Evolutionary conservation across 2,113 vertebrate genomes (phyloP), one percentile per base, ranked within the genome.

Genomic region (Psilopsiagon aymara): DNA sequence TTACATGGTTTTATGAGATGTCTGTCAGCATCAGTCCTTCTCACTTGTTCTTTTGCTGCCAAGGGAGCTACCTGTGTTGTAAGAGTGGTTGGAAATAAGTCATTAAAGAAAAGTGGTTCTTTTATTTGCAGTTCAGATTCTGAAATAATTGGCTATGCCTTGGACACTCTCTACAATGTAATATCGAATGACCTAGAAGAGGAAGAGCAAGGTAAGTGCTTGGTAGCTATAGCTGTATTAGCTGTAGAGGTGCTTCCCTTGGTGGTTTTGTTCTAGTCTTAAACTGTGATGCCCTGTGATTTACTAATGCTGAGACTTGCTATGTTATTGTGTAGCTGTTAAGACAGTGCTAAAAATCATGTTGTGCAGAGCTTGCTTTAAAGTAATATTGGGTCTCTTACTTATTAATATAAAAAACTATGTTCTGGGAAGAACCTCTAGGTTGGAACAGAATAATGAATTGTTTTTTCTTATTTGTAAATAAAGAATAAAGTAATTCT

Each of bases 81-180:
- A 76, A 85, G 78, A 64, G 82, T 39, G 81, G 82, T 2, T 90
- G 92, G 52, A 81, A 88, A 71, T 74, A 62, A 84, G 57, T 94
- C 16, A 94, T 82, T 96, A 96, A 96, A 96, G 78, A 87, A 35
- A 94, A 95, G 81, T 95, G 88, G 49, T 96, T 96, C 95, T 97
- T 91, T 71, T 37, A 4, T 96, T 98, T 97, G 83, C 96, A 98
- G 99, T 94, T 99, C 99, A 73, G 99, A 99, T 98, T 99, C 99
- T 89, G 99, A 99, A 99, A 99, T 99, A 96, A 99, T 99, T 75
- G 99, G 99, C 91, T 99, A 99, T 94, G 99, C 99, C 97, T 98
- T 99, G 98, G 99, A 99, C 97, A 99, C 99, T 4, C 97, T 99
- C 46, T 99, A 99, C 98, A 99, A 99, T 94, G 97, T 99, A 87